These are phyloP conservation scores for Lasius platythorax DNA, from an alignment of 2,888 invertebrate genomes.

Conservation along the genomic window DNA sequence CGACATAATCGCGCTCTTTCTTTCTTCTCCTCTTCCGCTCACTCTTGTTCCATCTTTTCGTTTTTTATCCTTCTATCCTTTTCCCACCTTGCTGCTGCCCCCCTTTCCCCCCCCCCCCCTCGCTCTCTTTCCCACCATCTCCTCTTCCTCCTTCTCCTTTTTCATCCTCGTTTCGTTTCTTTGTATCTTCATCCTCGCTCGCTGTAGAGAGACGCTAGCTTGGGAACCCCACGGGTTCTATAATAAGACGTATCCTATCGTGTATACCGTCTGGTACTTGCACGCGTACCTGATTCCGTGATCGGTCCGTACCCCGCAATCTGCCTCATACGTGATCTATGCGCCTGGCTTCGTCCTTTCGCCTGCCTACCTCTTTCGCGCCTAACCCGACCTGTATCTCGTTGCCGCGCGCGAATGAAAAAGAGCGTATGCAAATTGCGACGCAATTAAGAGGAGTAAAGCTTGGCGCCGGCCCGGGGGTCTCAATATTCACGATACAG, in stretches of 20 bases:
- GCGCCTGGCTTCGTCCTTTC: conserved; percentile 69
- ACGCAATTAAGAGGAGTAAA: conserved; percentile 49
- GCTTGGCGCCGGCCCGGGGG: neutral
- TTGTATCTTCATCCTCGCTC: conserved; percentile 51
- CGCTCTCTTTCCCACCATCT: conserved; percentile 13
- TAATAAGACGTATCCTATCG: conserved; percentile 78
- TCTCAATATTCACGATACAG: conserved; percentile 26
- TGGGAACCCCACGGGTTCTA: conserved; percentile 68
- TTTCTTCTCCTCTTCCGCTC: conserved; percentile 21
- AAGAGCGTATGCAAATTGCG: conserved; percentile 54
- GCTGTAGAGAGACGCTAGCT: conserved; percentile 50
- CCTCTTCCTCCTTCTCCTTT: conserved; percentile 8
- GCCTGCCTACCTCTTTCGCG: conserved; percentile 45
- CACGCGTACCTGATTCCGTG: conserved; percentile 80
- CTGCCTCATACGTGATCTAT: conserved; percentile 82
- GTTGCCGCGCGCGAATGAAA: conserved; percentile 34
- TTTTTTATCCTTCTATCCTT: conserved; percentile 36
- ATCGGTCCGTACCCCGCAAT: conserved; percentile 80
- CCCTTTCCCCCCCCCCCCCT: conserved; percentile 2
- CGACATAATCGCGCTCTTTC: conserved; percentile 70
- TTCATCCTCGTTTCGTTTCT: conserved; percentile 28
- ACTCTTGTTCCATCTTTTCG: conserved; percentile 37
- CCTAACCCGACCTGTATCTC: conserved; percentile 7
- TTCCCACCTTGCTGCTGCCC: conserved; percentile 11
- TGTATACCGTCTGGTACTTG: conserved; percentile 70